These are phyloP conservation scores for Clunio marinus DNA, from an alignment of 2,888 invertebrate species.

Conservation along the genomic window DNA sequence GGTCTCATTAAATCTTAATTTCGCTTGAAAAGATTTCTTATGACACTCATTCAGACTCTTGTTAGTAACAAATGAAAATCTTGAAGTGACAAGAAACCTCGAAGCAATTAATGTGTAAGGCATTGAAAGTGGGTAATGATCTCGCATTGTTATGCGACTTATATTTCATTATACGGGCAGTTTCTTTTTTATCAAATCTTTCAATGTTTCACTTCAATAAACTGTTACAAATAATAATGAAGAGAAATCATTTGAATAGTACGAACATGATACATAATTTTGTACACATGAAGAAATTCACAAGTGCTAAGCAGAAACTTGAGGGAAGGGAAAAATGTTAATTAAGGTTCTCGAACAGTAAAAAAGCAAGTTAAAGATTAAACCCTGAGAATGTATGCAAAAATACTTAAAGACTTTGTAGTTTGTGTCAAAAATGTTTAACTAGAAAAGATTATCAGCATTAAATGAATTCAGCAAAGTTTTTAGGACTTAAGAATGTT, in stretches of 20 bases:
- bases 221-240: too few species aligned
- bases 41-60: too few species aligned
- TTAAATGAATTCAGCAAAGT: too few species aligned
- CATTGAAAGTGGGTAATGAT: constrained; percentile 18
- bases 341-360: not conserved
- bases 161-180: constrained; percentile 23
- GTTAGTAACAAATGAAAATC: too few species aligned
- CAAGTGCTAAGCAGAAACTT: not conserved
- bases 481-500: too few species aligned
- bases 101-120: not conserved
- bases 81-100: not conserved
- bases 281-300: not conserved
- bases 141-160: not conserved
- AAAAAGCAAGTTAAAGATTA: too few species aligned
- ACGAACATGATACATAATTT: not conserved
- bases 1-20: not conserved
- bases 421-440: too few species aligned
- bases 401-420: too few species aligned
- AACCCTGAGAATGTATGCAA: not conserved
- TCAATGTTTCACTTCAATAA: not conserved
- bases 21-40: too few species aligned
- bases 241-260: too few species aligned
- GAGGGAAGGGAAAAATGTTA: not conserved
- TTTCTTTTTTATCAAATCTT: not conserved
- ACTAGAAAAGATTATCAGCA: too few species aligned